Evolutionary conservation across 2,113 vertebrate genomes (phyloP).

Genomic region (Emydura subglobosa): DNA sequence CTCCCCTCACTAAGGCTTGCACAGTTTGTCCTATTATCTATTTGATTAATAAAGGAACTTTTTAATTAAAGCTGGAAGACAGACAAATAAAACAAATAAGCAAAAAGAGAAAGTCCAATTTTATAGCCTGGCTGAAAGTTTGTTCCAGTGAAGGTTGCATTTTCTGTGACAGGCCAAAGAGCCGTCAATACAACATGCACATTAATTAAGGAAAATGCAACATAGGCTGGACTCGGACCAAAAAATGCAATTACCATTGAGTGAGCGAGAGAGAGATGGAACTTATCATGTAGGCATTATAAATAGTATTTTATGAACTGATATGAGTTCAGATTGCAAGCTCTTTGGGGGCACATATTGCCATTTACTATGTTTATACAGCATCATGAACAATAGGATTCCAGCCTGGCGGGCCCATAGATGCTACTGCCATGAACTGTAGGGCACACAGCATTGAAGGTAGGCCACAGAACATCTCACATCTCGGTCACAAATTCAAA

Average conservation of each 20-base stretch:
- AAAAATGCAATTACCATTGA: not conserved
- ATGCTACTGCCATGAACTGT: not conserved
- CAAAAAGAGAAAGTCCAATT: not conserved
- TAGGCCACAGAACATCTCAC: not conserved
- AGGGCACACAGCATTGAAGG: not conserved
- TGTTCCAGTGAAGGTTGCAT: not conserved
- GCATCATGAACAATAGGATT: not conserved
- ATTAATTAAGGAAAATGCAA: not conserved
- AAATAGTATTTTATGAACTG: not conserved
- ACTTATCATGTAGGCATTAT: not conserved
- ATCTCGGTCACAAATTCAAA: not conserved
- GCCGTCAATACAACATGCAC: not conserved
- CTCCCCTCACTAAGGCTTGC: not conserved
- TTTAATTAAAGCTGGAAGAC: constrained; percentile 33
- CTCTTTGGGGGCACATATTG: not conserved
- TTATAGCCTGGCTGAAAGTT: not conserved
- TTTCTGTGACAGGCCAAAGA: not conserved
- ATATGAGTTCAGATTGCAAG: not conserved
- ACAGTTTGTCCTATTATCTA: not conserved
- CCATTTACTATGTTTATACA: not conserved
- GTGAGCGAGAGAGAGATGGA: not conserved
- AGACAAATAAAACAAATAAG: not conserved
- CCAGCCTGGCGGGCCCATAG: not conserved
- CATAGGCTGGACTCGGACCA: not conserved
- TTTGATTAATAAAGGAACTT: constrained; percentile 4